Percentiles rank a stretch among this genome's conserved stretches.
These are phyloP conservation scores for Himantopus leucocephalus DNA, from an alignment of 2,113 vertebrate genomes.

Conservation along the genomic window DNA sequence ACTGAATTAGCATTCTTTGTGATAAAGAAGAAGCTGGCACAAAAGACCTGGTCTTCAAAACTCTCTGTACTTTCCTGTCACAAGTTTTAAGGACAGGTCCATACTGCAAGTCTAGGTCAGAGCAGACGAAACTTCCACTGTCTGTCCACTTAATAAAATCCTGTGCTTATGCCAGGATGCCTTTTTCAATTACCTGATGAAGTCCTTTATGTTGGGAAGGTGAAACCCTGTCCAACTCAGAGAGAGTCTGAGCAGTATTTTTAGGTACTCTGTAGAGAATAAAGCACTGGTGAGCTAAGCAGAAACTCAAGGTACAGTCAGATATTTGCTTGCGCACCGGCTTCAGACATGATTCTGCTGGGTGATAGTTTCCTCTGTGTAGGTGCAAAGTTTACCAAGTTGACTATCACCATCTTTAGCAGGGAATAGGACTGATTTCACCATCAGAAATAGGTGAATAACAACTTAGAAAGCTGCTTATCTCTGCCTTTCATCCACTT, in stretches of 20 bases:
- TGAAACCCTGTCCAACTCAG: not conserved
- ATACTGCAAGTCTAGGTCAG: not conserved
- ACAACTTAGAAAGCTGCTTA: not conserved
- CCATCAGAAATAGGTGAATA: not conserved
- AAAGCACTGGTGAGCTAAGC: not conserved
- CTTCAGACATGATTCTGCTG: not conserved
- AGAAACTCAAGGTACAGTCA: not conserved
- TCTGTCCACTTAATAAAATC: not conserved
- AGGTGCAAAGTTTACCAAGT: not conserved
- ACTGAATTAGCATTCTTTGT: not conserved
- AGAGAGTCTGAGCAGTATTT: not conserved
- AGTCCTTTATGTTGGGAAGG: not conserved
- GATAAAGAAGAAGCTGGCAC: not conserved
- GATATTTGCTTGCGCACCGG: not conserved
- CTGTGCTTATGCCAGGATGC: not conserved
- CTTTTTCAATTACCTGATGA: not conserved
- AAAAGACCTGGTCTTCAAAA: not conserved
- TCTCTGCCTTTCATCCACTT: not conserved
- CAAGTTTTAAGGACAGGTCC: not conserved
- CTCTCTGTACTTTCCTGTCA: not conserved
- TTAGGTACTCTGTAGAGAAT: not conserved
- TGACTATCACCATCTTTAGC: not conserved
- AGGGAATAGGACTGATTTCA: not conserved
- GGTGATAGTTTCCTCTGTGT: not conserved
- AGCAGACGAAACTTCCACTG: not conserved